Evolutionary conservation across 2,888 invertebrate genomes (phyloP).

Genomic region (Protonemura montana): DNA sequence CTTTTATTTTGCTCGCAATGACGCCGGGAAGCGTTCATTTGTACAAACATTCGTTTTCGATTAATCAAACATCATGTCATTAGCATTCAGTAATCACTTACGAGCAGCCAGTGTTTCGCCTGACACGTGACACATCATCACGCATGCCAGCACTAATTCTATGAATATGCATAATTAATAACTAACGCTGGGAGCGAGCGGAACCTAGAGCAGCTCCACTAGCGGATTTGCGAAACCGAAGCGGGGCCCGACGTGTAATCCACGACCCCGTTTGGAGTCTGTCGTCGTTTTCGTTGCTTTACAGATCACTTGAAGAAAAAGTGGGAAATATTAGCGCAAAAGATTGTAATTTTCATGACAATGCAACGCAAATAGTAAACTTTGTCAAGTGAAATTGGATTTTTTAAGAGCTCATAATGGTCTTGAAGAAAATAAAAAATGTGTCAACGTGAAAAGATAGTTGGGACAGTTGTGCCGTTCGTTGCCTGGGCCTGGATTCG

Average conservation of each 20-base stretch:
- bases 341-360: neutral
- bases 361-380: neutral
- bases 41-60: neutral
- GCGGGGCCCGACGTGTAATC: neutral
- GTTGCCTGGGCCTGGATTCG: too few species aligned
- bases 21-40: conserved; percentile 1
- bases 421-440: neutral
- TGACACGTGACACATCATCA: conserved; percentile 12
- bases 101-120: neutral
- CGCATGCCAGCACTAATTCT: neutral
- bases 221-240: neutral
- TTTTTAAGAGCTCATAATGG: neutral
- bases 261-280: neutral
- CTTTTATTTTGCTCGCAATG: neutral
- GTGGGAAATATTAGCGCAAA: neutral
- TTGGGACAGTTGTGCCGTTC: too few species aligned
- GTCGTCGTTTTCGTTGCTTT: neutral
- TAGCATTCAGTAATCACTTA: neutral
- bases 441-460: neutral
- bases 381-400: neutral
- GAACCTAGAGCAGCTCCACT: neutral
- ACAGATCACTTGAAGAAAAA: neutral
- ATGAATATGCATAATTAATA: conserved; percentile 12
- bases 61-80: conserved; percentile 7
- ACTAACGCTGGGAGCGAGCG: neutral